Base-by-base conservation (phyloP, 2,797 vertebrate species). In the Gallirallus australis region DNA sequence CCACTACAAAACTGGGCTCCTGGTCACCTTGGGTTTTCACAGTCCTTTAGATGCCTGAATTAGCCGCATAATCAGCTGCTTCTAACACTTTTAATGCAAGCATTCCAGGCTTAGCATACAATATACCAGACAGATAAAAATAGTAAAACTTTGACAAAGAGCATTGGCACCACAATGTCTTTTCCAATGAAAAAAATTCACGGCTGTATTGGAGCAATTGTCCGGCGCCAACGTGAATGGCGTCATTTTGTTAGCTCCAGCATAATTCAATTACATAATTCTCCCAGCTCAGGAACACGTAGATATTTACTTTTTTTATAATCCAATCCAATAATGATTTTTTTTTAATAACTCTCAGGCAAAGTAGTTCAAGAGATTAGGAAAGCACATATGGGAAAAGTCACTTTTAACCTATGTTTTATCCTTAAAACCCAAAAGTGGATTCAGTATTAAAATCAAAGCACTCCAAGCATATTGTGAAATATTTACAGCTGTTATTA, bases 401-500 rank as follows among this genome's bases (percentile, higher is more conserved):
- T 80, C 7, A 88, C 80, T 97, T 96, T 68, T 82, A 91, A 94
- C 92, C 89, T 76, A 76, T 82, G 85, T 82, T 97, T 97, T 94
- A 95, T 96, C 94, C 86, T 95, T 82, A 96, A 97, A 97, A 97
- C 82, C 79, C 80, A 40, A 75, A 95, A 96, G 69, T 95, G 70
- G 66, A 71, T 95, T 97, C 96, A 87, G 90, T 95, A 97, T 93
- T 97, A 93, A 97, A 98, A 97, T 94, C 91, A 97, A 97, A 97
- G 94, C 61, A 71, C 69, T 89, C 63, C 94, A 96, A 95, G 90
- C 96, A 90, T 96, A 97, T 91, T 96, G 86, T 96, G 95, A 95
- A 96, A 95, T 97, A 97, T 94, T 97, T 97, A 95, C 96, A 95
- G 95, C 96, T 97, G 95, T 96, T 98, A 97, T 95, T 97, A 97